Percentiles rank a stretch among this genome's conserved stretches.
These are phyloP conservation scores for Mythimna lalbum DNA, from an alignment of 2,888 invertebrate genomes.

Conservation along the genomic window DNA sequence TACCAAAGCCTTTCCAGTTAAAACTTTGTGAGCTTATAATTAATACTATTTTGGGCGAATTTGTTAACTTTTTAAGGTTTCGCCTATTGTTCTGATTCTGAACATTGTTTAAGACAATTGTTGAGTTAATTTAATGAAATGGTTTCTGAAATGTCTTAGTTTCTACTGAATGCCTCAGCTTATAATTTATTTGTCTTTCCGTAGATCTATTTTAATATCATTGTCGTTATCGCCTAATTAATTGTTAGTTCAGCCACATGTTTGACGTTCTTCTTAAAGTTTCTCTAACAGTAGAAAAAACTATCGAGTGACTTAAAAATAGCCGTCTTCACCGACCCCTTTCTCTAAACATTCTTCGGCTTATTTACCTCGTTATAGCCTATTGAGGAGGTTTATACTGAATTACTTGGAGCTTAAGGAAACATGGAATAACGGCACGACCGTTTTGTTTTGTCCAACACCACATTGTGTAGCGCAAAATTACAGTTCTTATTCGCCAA, in stretches of 20 bases:
- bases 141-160: not conserved
- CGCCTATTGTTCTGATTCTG: not conserved
- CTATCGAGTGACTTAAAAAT: slow-evolving; percentile 50
- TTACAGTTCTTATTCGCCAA: slow-evolving; percentile 56
- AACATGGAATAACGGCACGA: slow-evolving; percentile 69
- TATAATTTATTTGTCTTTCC: not conserved
- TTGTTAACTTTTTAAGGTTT: slow-evolving; percentile 1
- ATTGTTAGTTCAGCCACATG: not conserved
- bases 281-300: not conserved
- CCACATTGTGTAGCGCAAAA: slow-evolving; percentile 54
- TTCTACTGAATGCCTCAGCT: not conserved
- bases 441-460: slow-evolving; percentile 67
- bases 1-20: slow-evolving; percentile 24
- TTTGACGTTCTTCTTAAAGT: not conserved
- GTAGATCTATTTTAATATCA: not conserved
- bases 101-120: not conserved
- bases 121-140: not conserved
- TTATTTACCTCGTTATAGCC: slow-evolving; percentile 71
- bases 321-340: slow-evolving; percentile 57
- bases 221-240: not conserved
- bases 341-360: slow-evolving; percentile 67
- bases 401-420: slow-evolving; percentile 59
- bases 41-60: slow-evolving; percentile 25
- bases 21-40: slow-evolving; percentile 33
- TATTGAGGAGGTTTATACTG: slow-evolving; percentile 66